Base-by-base conservation (phyloP, 2,888 invertebrate genomes). In the Rhingia rostrata region DNA sequence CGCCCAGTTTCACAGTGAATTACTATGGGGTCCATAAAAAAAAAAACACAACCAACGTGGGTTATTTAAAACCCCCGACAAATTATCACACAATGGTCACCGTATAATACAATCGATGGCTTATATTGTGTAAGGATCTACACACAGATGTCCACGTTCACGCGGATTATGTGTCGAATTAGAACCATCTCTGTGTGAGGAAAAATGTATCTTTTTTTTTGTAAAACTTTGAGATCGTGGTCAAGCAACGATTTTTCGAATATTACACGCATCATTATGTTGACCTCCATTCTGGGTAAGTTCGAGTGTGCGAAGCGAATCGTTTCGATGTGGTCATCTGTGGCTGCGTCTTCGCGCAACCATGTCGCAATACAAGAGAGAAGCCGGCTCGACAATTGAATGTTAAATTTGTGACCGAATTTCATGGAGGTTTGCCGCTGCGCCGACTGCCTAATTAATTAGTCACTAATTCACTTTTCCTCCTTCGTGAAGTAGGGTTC, bases 251-350 rank as follows among this genome's bases (percentile, higher is more conserved):
- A 84, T 80, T 75, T 84, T 75, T 84, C 84, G 84, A 84, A 84
- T 84, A 84, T 84, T 84, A 84, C 84, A 84, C 84, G 84, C 80
- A 74, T 84, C 80, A 84, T 84, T 84, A 84, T 84, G 32, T 32
- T 80, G 84, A 84, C 80, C 66, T 79, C 70, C 70, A 84, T 80
- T 74, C 80, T 70, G 66, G 79, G 22, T 78, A 74, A 64, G 79
- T 70, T 70, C 45, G 70, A 70, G 49, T 70, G 72, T 43, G 35
- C 33, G 39, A 63, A 43, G 45, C 78, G 32, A 83, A 83, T 43
- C 73, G 73, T 79, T 83, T 83, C 73, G 83, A 73, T 64, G 69
- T 60, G 84, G 84, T 84, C 84, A 84, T 84, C 80, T 84, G 61
- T 32, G 22, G 45, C n/a, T 41, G 3, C 12, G 43, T 66, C 30